Evolutionary conservation across 2,113 vertebrate genomes (phyloP), one percentile per base, ranked within the genome.

Genomic region (Mobula hypostoma): DNA sequence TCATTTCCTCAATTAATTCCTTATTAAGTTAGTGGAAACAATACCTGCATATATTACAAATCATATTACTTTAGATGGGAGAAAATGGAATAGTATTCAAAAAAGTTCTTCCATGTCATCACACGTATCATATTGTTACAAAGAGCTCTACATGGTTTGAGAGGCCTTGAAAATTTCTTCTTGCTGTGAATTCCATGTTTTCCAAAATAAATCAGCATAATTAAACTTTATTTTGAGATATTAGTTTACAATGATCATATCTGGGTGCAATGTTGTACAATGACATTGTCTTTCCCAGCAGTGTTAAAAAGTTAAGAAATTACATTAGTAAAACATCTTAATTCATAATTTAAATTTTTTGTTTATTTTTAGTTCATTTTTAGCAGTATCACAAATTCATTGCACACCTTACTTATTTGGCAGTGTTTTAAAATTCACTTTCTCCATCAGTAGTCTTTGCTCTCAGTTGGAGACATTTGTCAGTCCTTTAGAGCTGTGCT

Each of bases 321-420:
- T 93, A 93, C 91, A 93, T 48, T 70, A 72, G 90, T 15, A 92
- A 92, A 92, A 92, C 68, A 48, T 93, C 40, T 93, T 36, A 68
- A 93, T 93, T 93, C 36, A 74, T 90, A 88, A 88, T 66, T 66
- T 12, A 74, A 72, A 48, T 76, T 93, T 93, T 76, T 56, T 36
- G 74, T 48, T 90, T 19, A n/a, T 66, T n/a, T 12, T 56, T n/a
- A 74, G 14, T 29, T 56, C 21, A 74, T 76, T 48, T 74, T 40
- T 66, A 91, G 66, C 19, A 93, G 32, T 15, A 56, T 74, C 91
- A 93, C 40, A 27, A 93, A 93, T 76, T 74, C 11, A 76, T 93
- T 93, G 91, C 91, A 74, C 91, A 93, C 91, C 91, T 93, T 93
- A 56, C 63, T 70, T 91, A 91, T 24, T 74, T 72, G 66, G 24